A percentile compares a stretch with the other conserved stretches of the same genome.
These are phyloP conservation scores for Himalopsyche tibetana DNA, from an alignment of 2,888 invertebrate species.

Conservation along the genomic window DNA sequence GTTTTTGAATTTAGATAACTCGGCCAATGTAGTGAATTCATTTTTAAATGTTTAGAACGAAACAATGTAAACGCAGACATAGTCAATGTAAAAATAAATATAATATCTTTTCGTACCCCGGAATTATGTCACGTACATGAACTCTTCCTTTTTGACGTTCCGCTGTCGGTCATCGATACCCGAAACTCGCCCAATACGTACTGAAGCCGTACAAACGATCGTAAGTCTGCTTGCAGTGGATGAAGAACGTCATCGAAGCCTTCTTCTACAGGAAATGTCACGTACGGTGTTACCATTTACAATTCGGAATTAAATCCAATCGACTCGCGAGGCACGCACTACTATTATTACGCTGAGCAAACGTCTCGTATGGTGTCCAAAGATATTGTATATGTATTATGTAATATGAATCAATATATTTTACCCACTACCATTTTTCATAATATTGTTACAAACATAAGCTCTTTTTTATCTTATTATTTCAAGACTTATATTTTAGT, in stretches of 20 bases:
- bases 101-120: neutral
- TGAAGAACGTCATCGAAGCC: constrained; percentile 33
- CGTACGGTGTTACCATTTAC: constrained; percentile 55
- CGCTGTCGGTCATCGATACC: constrained; percentile 35
- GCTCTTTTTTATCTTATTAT: too few relatives aligned
- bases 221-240: constrained; percentile 1
- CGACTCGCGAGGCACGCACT: constrained; percentile 1
- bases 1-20: too few relatives aligned
- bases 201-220: constrained; percentile 3
- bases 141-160: constrained; percentile 28
- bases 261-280: constrained; percentile 55
- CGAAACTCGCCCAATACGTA: neutral
- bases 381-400: too few relatives aligned
- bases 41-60: too few relatives aligned
- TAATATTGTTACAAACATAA: too few relatives aligned
- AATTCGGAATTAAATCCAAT: constrained; percentile 53
- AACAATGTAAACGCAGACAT: too few relatives aligned
- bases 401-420: too few relatives aligned
- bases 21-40: too few relatives aligned
- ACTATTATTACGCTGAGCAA: neutral
- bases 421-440: too few relatives aligned
- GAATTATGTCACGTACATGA: constrained; percentile 11
- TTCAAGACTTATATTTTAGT: too few relatives aligned
- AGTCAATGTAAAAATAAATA: too few relatives aligned
- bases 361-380: neutral